These are phyloP conservation scores for Lagorchestes hirsutus DNA, from an alignment of 2,797 vertebrate species.

Conservation along the genomic window DNA sequence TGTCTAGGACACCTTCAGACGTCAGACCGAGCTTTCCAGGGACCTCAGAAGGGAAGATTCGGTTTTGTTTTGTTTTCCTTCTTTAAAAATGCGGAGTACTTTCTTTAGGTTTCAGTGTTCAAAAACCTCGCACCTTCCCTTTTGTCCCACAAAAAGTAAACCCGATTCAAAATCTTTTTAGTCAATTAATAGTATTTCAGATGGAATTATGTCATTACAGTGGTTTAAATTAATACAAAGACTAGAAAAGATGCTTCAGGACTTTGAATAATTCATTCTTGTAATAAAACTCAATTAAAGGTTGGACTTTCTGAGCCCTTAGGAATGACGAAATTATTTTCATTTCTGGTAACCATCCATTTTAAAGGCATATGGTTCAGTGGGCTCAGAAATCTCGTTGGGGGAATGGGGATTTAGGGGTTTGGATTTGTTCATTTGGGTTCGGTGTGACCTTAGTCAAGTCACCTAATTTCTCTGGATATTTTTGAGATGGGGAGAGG, in stretches of 20 bases:
- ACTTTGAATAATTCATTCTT: conserved; percentile 72
- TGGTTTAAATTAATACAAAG: conserved; percentile 64
- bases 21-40: not conserved
- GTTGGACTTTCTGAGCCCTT: conserved; percentile 56
- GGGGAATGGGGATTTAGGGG: not conserved
- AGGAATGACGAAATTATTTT: conserved; percentile 69
- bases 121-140: conserved; percentile 42
- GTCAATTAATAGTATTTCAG: conserved; percentile 67
- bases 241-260: conserved; percentile 55
- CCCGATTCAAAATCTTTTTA: conserved; percentile 50
- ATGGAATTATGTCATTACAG: conserved; percentile 53
- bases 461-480: conserved; percentile 15
- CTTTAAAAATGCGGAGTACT: conserved; percentile 34
- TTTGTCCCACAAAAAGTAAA: conserved; percentile 60
- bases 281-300: conserved; percentile 69
- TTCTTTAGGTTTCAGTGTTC: conserved; percentile 48
- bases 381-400: conserved; percentile 40
- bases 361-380: conserved; percentile 35
- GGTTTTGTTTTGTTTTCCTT: conserved; percentile 35
- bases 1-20: not conserved
- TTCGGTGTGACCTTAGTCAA: conserved; percentile 54
- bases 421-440: conserved; percentile 47
- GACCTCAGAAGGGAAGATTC: conserved; percentile 4
- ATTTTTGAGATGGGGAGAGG: conserved; percentile 45
- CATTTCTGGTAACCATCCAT: conserved; percentile 45